Percentiles rank a stretch among this genome's conserved stretches.
phyloP scores from a whole-genome alignment of 2,797 vertebrate genomes.

The Myotis myotis region DNA sequence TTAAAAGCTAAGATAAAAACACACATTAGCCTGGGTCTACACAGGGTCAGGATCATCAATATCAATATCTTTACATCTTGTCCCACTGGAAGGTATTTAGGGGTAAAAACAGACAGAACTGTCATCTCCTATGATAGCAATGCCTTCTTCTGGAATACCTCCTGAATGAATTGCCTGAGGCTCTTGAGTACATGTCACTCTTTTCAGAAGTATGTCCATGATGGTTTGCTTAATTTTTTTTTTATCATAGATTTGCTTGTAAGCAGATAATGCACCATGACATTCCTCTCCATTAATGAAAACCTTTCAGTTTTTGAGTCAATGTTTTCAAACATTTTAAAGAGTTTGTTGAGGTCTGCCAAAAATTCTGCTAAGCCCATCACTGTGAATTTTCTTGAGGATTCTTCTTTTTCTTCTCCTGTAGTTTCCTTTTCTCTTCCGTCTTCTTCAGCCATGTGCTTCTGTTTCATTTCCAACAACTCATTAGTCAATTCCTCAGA shows the following conservation, averaged over 20 bases:
- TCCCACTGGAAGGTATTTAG: background rate
- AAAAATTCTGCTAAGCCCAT: background rate
- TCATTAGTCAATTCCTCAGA: background rate
- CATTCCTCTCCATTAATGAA: background rate
- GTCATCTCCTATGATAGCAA: background rate
- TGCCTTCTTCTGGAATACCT: background rate
- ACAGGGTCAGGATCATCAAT: background rate
- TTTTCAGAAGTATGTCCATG: background rate
- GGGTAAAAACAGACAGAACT: background rate
- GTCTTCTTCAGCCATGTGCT: background rate
- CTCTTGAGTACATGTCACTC: background rate
- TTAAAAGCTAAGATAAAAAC: background rate
- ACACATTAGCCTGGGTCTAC: background rate
- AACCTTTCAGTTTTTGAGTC: background rate
- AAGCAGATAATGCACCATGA: background rate
- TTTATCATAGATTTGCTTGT: background rate
- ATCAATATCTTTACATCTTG: background rate
- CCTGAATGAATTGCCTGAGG: background rate
- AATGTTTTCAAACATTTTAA: background rate
- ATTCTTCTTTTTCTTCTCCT: background rate
- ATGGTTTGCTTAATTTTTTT: background rate
- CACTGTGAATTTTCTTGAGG: background rate
- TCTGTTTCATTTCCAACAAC: background rate
- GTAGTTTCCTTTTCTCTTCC: background rate
- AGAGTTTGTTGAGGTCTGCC: background rate